Base-by-base conservation (phyloP, 1,140 invertebrate genomes). In the Prorops nasuta region DNA sequence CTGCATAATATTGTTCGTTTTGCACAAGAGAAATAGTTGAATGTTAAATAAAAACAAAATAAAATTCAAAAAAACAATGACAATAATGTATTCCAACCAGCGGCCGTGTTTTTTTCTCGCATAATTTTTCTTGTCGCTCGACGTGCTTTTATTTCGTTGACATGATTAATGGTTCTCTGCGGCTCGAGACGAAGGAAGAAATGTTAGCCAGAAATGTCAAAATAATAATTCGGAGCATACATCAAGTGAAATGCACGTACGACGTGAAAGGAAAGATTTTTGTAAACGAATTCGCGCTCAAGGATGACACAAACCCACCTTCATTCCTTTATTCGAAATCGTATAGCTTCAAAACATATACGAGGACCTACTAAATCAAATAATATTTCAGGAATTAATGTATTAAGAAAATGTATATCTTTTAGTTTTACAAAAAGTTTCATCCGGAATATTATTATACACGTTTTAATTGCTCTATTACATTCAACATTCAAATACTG, bases 181-280 rank as follows among this genome's bases (percentile, higher is more conserved):
- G 40, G 41, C 37, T 39, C 31, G 46, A 44, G 57, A 57, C 32
- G 51, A 14, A 37, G 54, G 53, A 55, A 54, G 59, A 51, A 63
- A 51, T 35, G 48, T 41, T 42, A 55, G 38, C 54, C 52, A 32
- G 44, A 61, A 61, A 69, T 48, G 57, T 65, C 62, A 66, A 68
- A 69, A 67, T 68, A 67, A 69, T 66, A 66, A 69, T 71, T 66
- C 56, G 34, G 17, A 28, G 42, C 51, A 60, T 67, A 63, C 38
- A 49, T 67, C 64, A 69, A 51, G 49, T 38, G 46, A 32, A 31
- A 43, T 44, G 48, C 51, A 42, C 42, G 51, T 57, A 44, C 45
- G 20, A 37, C 51, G 36, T 32, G 39, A 56, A 54, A 56, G 42
- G 35, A 36, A 17, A 41, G 28, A 57, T 61, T 50, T 60, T 36